Conservation (phyloP, 2,888 invertebrate genomes). For the Protophormia terraenovae region DNA sequence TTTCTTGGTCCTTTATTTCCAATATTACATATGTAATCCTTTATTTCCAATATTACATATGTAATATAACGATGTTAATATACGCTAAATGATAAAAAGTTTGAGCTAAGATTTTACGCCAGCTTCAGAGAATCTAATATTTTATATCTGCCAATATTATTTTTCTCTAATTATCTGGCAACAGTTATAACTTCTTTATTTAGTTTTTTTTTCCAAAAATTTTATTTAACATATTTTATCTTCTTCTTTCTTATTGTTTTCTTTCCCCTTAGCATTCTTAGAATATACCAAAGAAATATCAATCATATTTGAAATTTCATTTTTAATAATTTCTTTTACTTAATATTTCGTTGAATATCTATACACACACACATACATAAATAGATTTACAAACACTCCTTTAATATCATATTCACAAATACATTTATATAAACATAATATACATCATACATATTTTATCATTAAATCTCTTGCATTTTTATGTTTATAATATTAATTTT, state of each 20-base stretch:
- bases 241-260: not conserved
- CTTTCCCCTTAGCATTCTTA: constrained; percentile 43
- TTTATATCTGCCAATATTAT: not conserved
- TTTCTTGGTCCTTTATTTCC: no score
- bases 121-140: no score
- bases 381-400: not conserved
- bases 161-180: not conserved
- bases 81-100: no score
- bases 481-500: not conserved
- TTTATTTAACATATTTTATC: not conserved
- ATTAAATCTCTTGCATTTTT: constrained; percentile 10
- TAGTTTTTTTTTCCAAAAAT: not conserved
- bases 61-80: no score
- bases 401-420: not conserved
- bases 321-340: constrained; percentile 9
- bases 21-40: no score
- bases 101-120: no score
- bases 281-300: constrained; percentile 66
- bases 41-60: no score
- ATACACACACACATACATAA: not conserved
- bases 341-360: not conserved
- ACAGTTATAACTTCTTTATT: not conserved
- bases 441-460: not conserved
- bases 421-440: constrained; percentile 4
- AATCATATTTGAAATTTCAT: constrained; percentile 52